These are phyloP conservation scores for Xenus cinereus DNA, from an alignment of 2,113 vertebrate genomes.

Conservation along the genomic window DNA sequence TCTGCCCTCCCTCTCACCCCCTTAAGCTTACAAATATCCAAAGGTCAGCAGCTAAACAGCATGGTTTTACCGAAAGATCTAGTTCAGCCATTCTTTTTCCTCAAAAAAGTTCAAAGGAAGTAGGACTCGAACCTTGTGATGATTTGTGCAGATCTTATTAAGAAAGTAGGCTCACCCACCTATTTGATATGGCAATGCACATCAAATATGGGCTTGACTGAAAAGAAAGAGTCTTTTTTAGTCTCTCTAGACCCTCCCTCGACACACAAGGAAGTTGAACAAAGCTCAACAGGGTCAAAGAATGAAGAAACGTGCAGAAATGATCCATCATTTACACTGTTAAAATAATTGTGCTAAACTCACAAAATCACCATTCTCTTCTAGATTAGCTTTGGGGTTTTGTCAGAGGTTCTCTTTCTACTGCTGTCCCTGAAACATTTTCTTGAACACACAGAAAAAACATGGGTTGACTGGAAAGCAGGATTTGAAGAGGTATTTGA, in stretches of 20 bases:
- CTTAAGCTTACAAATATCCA: not conserved
- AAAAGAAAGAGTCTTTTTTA: not conserved
- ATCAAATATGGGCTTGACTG: not conserved
- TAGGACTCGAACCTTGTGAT: not conserved
- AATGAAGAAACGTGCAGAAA: not conserved
- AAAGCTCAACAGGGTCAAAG: not conserved
- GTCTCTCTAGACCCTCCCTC: not conserved
- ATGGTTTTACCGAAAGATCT: not conserved
- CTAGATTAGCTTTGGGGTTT: not conserved
- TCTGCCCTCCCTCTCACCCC: not conserved
- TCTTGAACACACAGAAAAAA: not conserved
- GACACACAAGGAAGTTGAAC: not conserved
- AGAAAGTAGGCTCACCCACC: not conserved
- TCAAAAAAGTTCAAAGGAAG: not conserved
- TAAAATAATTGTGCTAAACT: not conserved
- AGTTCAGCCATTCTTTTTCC: not conserved
- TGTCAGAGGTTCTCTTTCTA: not conserved
- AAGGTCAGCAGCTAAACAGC: not conserved
- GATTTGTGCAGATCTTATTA: not conserved
- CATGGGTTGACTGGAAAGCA: not conserved
- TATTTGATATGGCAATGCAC: not conserved
- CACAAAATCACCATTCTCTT: not conserved
- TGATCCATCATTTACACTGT: not conserved
- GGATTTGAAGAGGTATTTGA: not conserved
- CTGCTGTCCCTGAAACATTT: not conserved